Conservation (phyloP, 2,113 vertebrate genomes). For the Anthoscopus minutus region DNA sequence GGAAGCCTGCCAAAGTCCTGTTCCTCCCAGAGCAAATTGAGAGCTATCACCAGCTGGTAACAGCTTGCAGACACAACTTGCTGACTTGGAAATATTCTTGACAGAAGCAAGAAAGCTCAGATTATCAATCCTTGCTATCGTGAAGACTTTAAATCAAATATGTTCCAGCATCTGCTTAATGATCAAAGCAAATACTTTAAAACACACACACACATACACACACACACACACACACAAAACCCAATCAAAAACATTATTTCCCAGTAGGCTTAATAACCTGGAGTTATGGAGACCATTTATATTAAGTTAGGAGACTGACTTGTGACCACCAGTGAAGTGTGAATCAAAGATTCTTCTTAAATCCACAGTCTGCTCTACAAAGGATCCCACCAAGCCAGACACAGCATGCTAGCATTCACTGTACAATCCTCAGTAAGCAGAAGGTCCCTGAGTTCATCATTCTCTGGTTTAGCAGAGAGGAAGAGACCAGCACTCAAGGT, state of each 20-base stretch:
- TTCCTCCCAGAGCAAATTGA: conserved; percentile 17
- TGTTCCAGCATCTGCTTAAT: conserved; percentile 7
- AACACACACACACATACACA: background rate
- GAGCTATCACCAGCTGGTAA: conserved; percentile 56
- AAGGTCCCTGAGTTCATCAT: background rate
- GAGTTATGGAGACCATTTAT: background rate
- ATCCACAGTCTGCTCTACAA: background rate
- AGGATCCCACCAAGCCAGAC: background rate
- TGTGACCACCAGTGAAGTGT: conserved; percentile 8
- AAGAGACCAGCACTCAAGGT: background rate
- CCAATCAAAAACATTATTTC: background rate
- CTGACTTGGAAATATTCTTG: conserved; percentile 56
- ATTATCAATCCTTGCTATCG: conserved; percentile 57
- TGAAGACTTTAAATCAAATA: conserved; percentile 57
- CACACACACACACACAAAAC: background rate
- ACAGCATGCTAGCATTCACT: background rate
- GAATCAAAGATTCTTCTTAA: background rate
- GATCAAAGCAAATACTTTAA: conserved; percentile 45
- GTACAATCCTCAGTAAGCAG: background rate
- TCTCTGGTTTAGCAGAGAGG: background rate
- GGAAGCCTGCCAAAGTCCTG: conserved; percentile 37
- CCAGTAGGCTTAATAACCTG: conserved; percentile 24
- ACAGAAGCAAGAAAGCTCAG: conserved; percentile 54
- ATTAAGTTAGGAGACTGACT: background rate
- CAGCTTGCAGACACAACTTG: conserved; percentile 52